Base-by-base conservation (phyloP, 2,888 invertebrate species). In the Ochropacha duplaris region DNA sequence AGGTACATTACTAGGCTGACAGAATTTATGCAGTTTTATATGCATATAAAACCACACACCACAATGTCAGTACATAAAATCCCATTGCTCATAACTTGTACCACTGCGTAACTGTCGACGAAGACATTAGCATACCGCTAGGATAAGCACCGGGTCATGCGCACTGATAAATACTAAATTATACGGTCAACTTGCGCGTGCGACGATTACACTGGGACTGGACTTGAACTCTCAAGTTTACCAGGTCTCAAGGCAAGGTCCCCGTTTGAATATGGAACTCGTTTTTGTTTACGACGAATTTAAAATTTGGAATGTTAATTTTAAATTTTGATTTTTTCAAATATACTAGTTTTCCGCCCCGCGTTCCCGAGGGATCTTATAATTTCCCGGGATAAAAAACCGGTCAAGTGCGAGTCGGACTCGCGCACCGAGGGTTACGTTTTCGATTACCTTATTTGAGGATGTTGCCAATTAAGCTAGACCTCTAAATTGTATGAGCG, bases 111-210 rank as follows among this genome's bases (percentile, higher is more conserved):
- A 62, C 63, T 67, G 70, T 71, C 66, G 65, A 69, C 65, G 68
- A 58, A 69, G 64, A 61, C 66, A 81, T 86, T 84, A 78, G 78
- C 82, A 82, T 85, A 83, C 83, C 86, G 85, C 85, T 86, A 85
- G 74, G 75, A 78, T 83, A 84, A 83, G 69, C 80, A 76, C 75
- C 73, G 71, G 79, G 79, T 79, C 81, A 80, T 64, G 72, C 68
- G 66, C 74, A 72, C 63, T 79, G 77, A 78, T 84, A 84, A 82
- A 79, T 73, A 76, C 76, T 69, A 81, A 84, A 85, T 83, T 81
- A 81, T 76, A 83, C 72, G 69, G 59, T 62, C 64, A 56, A 44
- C n/a, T 9, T 44, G 44, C 44, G 66, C 57, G 64, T 8, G 49
- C 28, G 44, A 44, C 68, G 62, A 74, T 75, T 76, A 78, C 74